Percentiles rank a stretch among this genome's conserved stretches.
Conservation (phyloP, 37 sponge, comb jelly and placozoan genomes). For the Mnemiopsis leidyi region DNA sequence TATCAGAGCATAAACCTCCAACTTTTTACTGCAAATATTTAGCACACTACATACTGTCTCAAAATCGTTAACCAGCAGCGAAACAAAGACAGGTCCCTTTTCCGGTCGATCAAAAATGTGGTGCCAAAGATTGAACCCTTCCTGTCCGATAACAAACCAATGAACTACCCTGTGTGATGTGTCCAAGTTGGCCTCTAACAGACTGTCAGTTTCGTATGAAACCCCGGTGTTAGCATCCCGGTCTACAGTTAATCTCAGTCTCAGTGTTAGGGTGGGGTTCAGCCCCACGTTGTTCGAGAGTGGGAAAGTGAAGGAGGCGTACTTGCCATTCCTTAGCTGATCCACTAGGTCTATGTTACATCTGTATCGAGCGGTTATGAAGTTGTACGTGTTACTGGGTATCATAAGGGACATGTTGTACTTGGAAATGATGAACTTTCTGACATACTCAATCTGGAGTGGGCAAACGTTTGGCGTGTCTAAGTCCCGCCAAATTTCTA, state of each 20-base stretch:
- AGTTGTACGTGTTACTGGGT: not conserved
- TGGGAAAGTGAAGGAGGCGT: not conserved
- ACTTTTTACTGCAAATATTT: not conserved
- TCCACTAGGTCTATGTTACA: not conserved
- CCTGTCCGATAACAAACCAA: not conserved
- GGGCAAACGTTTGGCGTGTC: not conserved
- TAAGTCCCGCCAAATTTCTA: not conserved
- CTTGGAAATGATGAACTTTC: not conserved
- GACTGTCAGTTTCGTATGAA: not conserved
- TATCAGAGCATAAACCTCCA: slow-evolving; percentile 1
- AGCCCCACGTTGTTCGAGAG: not conserved
- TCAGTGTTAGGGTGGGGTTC: not conserved
- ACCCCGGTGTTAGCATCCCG: not conserved
- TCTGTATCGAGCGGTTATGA: not conserved
- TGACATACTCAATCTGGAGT: not conserved
- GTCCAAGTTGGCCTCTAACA: not conserved
- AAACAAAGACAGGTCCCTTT: not conserved
- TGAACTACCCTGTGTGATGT: not conserved
- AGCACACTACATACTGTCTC: not conserved
- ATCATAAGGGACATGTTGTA: not conserved
- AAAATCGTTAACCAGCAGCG: not conserved
- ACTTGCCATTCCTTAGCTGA: not conserved
- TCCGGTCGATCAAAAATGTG: not conserved
- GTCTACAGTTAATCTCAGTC: not conserved
- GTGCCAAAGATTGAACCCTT: not conserved